Conservation (phyloP, 2,888 invertebrate genomes). For the Drosophila kanekoi region DNA sequence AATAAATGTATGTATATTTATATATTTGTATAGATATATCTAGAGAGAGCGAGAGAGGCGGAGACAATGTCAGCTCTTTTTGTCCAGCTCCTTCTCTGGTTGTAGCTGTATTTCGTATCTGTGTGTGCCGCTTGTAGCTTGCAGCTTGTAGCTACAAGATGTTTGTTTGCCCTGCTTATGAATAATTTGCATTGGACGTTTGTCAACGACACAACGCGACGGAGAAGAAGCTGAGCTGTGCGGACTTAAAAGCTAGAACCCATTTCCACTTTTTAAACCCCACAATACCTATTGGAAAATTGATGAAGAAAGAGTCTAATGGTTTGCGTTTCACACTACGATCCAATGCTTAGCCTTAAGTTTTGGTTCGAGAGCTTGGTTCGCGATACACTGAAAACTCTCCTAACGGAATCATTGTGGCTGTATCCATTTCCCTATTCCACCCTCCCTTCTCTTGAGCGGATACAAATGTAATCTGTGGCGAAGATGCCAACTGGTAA, state of each 20-base stretch:
- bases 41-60: background rate
- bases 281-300: background rate
- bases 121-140: background rate
- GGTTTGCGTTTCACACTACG: background rate
- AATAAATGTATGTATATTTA: background rate
- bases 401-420: too few relatives aligned
- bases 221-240: conserved; percentile 20
- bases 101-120: background rate
- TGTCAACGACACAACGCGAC: conserved; percentile 39
- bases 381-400: too few relatives aligned
- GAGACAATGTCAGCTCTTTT: conserved; percentile 30
- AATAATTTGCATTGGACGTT: conserved; percentile 70
- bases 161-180: conserved; percentile 71
- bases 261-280: conserved; percentile 18
- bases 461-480: too few relatives aligned
- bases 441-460: too few relatives aligned
- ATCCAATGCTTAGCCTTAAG: too few relatives aligned
- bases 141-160: conserved; percentile 48
- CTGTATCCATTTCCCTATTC: too few relatives aligned
- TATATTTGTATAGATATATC: background rate
- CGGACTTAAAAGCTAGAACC: conserved; percentile 36
- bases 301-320: background rate
- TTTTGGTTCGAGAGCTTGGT: too few relatives aligned
- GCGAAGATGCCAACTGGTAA: background rate
- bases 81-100: background rate